These are phyloP conservation scores for Cerastoderma edule DNA, from an alignment of 2,888 invertebrate species.

Conservation along the genomic window DNA sequence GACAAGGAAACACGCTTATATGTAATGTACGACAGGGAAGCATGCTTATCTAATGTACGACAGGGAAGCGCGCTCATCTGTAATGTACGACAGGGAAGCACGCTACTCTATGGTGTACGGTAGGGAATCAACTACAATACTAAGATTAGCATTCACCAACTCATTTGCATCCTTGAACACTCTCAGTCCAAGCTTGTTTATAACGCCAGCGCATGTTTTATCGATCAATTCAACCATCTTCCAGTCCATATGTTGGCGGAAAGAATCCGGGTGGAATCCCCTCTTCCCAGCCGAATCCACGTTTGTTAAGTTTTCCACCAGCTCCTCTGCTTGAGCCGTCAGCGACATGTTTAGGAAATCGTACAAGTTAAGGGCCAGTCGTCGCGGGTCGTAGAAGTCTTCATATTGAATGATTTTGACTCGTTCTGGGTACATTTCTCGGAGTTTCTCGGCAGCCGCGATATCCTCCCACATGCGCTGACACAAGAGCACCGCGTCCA, in stretches of 20 bases:
- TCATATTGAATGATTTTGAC: slow-evolving; percentile 38
- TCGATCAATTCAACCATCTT: not conserved
- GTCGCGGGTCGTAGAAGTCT: slow-evolving; percentile 29
- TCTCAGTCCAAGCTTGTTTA: slow-evolving; percentile 1
- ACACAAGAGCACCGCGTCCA: slow-evolving; percentile 13
- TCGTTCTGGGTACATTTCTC: slow-evolving; percentile 18
- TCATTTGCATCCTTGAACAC: not conserved
- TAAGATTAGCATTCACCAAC: slow-evolving; percentile 1
- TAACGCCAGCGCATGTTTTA: slow-evolving; percentile 1
- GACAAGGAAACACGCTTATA: no score
- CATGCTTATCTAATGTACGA: no score
- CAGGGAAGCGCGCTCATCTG: no score
- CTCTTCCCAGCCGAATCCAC: not conserved
- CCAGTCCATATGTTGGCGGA: slow-evolving; percentile 10
- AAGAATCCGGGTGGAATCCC: slow-evolving; percentile 2
- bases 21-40: no score
- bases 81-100: no score
- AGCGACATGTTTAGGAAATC: slow-evolving; percentile 22
- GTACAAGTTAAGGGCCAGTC: slow-evolving; percentile 18
- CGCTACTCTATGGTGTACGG: no score
- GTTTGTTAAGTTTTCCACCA: not conserved
- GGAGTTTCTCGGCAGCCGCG: not conserved
- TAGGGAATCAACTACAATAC: slow-evolving; percentile 10
- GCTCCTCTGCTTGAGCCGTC: slow-evolving; percentile 11
- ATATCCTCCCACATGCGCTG: slow-evolving; percentile 27